A percentile compares a stretch with the other conserved stretches of the same genome.
Conservation (phyloP, 2,888 invertebrate species). For the Eristalis arbustorum region DNA sequence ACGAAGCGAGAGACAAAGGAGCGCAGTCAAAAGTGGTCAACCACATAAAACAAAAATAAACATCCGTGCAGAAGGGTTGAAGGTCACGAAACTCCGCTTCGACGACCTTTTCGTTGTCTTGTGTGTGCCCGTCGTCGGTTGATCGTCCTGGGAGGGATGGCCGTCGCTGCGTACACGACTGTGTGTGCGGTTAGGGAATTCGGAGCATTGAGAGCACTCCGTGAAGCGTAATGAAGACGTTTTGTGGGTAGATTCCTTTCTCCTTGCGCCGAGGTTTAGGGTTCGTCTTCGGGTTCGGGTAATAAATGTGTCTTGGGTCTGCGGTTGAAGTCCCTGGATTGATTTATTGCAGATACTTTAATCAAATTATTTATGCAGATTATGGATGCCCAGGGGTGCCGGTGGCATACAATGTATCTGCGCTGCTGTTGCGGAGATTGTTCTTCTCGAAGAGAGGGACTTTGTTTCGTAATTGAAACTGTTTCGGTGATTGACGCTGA, state of each 20-base stretch:
- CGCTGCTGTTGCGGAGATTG: neutral
- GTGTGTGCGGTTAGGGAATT: conserved; percentile 42
- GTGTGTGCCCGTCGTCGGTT: neutral
- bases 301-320: conserved; percentile 47
- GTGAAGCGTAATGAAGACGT: conserved; percentile 54
- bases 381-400: neutral
- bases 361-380: conserved; percentile 59
- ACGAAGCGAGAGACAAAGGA: conserved; percentile 40
- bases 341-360: conserved; percentile 57
- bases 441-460: neutral
- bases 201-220: conserved; percentile 33
- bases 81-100: conserved; percentile 39
- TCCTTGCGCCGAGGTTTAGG: conserved; percentile 9
- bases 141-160: conserved; percentile 14
- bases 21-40: conserved; percentile 63
- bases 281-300: too few species aligned
- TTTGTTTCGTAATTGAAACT: neutral
- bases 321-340: conserved; percentile 39
- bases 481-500: neutral
- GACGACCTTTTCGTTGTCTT: conserved; percentile 27
- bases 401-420: neutral
- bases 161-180: neutral
- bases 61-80: conserved; percentile 66
- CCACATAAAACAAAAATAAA: conserved; percentile 70
- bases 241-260: conserved; percentile 19